Evolutionary conservation across 2,797 vertebrate genomes (phyloP), one percentile per base, ranked within the genome.

Genomic region (Helostoma temminkii): DNA sequence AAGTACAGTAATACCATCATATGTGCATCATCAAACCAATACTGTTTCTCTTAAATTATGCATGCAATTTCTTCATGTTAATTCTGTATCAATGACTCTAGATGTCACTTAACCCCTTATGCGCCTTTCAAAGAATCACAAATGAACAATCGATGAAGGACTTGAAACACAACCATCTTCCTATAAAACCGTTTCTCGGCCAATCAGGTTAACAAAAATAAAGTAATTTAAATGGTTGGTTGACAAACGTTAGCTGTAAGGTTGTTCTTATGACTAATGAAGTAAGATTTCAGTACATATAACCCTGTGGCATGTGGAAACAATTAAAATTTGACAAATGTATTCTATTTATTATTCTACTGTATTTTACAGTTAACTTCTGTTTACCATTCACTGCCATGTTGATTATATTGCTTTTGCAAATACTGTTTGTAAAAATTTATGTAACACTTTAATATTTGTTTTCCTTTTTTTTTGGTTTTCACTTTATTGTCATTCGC

Each of bases 81-180:
- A 58, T 58, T 5, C 22, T 22, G 1, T 22, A 43, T 37, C 18
- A 34, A 10, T 45, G 32, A 37, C 19, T 18, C 10, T 1, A 2
- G 7, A 36, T 21, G 52, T 25, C 15, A 41, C 12, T 6, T 36
- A 42, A 15, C 46, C 25, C 21, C 21, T 25, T 61, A 9, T 30
- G 30, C 30, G n/a, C 30, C 10, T 30, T 28, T 30, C 30, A 30
- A 30, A 30, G 30, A 30, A 30, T 30, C 30, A 30, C 8, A 9
- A 30, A 30, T 30, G 30, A 30, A 30, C 18, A 49, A 45, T 43
- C 10, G 53, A 60, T 77, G 63, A 74, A 37, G 19, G 49, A 80
- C 64, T 83, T 25, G 63, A 73, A 78, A 76, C 48, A 68, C 57
- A 69, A n/a, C 32, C 49, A 34, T 50, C 53, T 48, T 61, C 18